phyloP scores from a whole-genome alignment of 2,797 vertebrate species.

The Muraenolepis orangiensis region DNA sequence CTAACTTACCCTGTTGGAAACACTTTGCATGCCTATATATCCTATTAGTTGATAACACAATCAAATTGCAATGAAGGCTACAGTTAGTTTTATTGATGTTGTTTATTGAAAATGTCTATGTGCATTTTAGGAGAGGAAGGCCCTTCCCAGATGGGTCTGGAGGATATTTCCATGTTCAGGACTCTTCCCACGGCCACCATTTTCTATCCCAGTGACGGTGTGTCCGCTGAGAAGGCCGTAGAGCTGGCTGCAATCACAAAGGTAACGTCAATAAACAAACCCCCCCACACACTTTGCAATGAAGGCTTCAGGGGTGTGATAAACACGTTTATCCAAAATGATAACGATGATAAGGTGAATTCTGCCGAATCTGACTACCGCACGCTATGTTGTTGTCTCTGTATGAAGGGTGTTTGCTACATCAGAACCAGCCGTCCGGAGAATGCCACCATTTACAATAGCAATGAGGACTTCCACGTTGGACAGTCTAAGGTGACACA shows the following conservation, averaged over 20 bases:
- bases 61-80: conserved; percentile 2
- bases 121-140: conserved; percentile 88
- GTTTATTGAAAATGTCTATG: conserved; percentile 8
- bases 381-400: background rate
- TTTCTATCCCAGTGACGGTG: conserved; percentile 92
- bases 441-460: conserved; percentile 86
- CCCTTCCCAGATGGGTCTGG: conserved; percentile 91
- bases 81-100: background rate
- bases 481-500: conserved; percentile 88
- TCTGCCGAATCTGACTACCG: too few species aligned
- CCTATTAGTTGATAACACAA: conserved; percentile 11
- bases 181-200: conserved; percentile 84
- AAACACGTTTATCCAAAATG: background rate
- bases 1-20: conserved; percentile 46
- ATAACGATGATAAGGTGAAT: background rate
- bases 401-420: conserved; percentile 87
- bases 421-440: conserved; percentile 93
- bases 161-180: conserved; percentile 90
- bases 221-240: conserved; percentile 92
- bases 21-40: conserved; percentile 44
- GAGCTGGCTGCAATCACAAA: conserved; percentile 90
- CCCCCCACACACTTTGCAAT: background rate
- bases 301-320: background rate
- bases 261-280: conserved; percentile 62
- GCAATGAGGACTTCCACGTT: conserved; percentile 89